Base-by-base conservation (phyloP, 2,113 vertebrate species). In the Ammodytes dubius region DNA sequence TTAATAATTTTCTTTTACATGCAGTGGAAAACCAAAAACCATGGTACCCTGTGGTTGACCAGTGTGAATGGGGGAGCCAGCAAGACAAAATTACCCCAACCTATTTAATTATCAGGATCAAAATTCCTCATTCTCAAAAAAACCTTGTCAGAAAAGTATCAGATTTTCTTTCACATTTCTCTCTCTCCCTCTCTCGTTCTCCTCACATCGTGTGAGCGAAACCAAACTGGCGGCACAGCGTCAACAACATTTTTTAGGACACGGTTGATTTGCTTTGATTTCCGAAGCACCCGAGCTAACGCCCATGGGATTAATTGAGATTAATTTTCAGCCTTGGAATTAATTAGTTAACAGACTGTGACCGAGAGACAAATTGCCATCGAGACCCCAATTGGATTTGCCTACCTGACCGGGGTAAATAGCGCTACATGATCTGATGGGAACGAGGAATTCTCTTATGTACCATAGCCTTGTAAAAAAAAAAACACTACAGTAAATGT, bases 311-410 rank as follows among this genome's bases (percentile, higher is more conserved):
- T 91, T 90, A 88, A 91, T 93, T 91, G 79, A 88, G 88, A 92
- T 92, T 88, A 87, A 90, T 91, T 90, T 85, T 84, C 83, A 83
- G 74, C 81, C 85, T 90, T 82, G 89, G 87, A 93, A 88, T 76
- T 90, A 91, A 92, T 93, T 92, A 89, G 84, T 79, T 90, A 91
- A 88, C 88, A 90, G 85, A 88, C 87, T 88, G 93, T 91, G 87
- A 91, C 87, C 85, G 85, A 73, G 79, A 87, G 78, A 90, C 87
- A 92, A 91, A 90, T 91, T 90, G 87, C 83, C 89, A 88, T 79
- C 77, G 88, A 88, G 91, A 92, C 88, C 82, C 86, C 91, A 89
- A 91, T 90, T 90, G 75, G 90, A 90, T 93, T 87, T 87, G 85
- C 86, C 82, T 77, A 89, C 88, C 83, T 85, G 87, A 82, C 85